Conservation (phyloP, 2,888 invertebrate species). For the Acanthosoma haemorrhoidale region DNA sequence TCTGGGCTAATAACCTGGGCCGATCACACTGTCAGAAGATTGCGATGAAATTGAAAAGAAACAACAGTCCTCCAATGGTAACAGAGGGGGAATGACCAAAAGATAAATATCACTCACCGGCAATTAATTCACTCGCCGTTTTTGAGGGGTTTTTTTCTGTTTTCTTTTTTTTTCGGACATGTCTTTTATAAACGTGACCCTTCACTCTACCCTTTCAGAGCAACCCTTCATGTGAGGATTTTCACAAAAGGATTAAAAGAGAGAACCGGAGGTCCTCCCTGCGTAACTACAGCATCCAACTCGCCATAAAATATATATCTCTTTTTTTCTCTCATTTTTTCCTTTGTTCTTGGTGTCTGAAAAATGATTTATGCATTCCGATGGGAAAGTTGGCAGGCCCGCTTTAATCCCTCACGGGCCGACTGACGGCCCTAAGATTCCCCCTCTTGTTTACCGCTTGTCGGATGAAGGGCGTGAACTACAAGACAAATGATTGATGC, state of each 20-base stretch:
- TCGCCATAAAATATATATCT: background rate
- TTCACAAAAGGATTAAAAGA: conserved; percentile 13
- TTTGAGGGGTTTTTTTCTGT: background rate
- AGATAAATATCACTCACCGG: conserved; percentile 10
- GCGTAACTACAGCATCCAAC: background rate
- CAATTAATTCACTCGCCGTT: conserved; percentile 20
- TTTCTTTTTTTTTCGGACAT: background rate
- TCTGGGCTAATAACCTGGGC: background rate
- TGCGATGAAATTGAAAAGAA: conserved; percentile 19
- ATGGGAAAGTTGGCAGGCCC: conserved; percentile 10
- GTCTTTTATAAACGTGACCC: background rate
- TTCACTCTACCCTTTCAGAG: background rate
- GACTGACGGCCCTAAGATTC: conserved; percentile 15
- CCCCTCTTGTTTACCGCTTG: conserved; percentile 3
- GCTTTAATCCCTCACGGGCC: conserved; percentile 4
- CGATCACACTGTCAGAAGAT: conserved; percentile 6
- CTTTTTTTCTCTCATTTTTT: background rate
- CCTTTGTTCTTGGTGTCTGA: background rate
- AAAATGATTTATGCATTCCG: conserved; percentile 19
- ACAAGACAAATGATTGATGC: background rate
- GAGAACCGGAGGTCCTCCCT: too few relatives aligned
- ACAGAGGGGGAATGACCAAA: background rate
- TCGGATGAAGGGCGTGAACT: conserved; percentile 1
- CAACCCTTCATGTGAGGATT: background rate
- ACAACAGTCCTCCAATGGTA: background rate